Evolutionary conservation across 2,888 invertebrate species (phyloP).

Genomic region (Epirrhoe alternata): DNA sequence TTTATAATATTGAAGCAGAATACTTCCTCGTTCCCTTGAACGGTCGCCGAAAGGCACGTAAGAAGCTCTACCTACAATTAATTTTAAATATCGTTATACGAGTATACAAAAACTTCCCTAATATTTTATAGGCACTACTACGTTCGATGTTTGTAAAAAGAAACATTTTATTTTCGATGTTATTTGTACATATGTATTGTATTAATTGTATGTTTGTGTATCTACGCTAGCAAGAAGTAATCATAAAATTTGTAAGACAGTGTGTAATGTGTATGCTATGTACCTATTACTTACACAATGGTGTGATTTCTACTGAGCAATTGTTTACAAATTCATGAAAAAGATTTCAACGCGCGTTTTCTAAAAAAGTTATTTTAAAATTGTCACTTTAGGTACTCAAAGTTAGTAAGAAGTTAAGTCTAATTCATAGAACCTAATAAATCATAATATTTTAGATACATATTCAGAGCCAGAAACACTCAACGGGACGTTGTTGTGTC

Average conservation of each 20-base stretch:
- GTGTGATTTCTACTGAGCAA: constrained; percentile 25
- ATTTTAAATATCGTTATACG: constrained; percentile 8
- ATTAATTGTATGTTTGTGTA: neutral
- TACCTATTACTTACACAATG: constrained; percentile 15
- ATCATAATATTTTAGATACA: neutral
- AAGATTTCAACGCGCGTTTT: constrained; percentile 61
- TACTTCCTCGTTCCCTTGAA: constrained; percentile 74
- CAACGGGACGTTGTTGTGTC: neutral
- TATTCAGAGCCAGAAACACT: neutral
- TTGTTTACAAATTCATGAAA: constrained; percentile 50
- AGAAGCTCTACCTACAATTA: constrained; percentile 9
- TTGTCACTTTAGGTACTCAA: neutral
- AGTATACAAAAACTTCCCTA: neutral
- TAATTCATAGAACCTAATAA: too few species aligned
- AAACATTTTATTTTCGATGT: neutral
- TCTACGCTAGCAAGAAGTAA: constrained; percentile 7
- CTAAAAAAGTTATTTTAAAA: constrained; percentile 19
- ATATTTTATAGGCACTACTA: neutral
- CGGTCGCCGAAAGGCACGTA: constrained; percentile 49
- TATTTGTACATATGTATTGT: too few species aligned
- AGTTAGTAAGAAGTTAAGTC: neutral
- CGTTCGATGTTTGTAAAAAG: too few species aligned
- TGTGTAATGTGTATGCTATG: neutral
- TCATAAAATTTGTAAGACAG: constrained; percentile 6
- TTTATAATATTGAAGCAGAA: constrained; percentile 47